Percentiles rank a stretch among this genome's conserved stretches.
These are phyloP conservation scores for Palythoa caribaeorum DNA, from an alignment of 92 coral and sea anemone species.

Conservation along the genomic window DNA sequence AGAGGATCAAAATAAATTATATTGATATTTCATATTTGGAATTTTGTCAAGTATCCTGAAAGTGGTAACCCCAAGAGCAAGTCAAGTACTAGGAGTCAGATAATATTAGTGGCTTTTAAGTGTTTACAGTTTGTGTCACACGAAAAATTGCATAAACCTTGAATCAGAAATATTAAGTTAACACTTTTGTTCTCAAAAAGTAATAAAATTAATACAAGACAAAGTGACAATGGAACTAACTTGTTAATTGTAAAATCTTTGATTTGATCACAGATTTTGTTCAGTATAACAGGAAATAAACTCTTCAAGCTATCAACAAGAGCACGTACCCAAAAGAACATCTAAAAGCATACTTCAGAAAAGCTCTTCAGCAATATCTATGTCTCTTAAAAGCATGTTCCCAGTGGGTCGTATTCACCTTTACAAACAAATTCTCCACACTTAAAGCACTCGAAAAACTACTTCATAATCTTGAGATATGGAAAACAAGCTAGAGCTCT, in stretches of 20 bases:
- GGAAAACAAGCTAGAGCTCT: neutral
- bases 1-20: conserved; percentile 14
- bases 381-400: neutral
- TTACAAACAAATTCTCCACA: conserved; percentile 54
- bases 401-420: conserved; percentile 14
- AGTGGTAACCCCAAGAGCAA: neutral
- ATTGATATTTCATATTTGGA: conserved; percentile 7
- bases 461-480: neutral
- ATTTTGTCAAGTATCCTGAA: neutral
- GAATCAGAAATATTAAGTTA: neutral
- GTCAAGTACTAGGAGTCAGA: neutral
- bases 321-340: neutral
- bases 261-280: neutral
- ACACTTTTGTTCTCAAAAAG: neutral
- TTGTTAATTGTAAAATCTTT: neutral
- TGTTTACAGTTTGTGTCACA: neutral
- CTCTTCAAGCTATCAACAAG: neutral
- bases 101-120: neutral
- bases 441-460: conserved; percentile 5
- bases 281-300: conserved; percentile 17
- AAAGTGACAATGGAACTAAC: too few species aligned
- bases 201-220: neutral
- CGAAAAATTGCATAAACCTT: neutral
- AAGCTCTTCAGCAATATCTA: conserved; percentile 8
- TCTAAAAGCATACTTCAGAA: conserved; percentile 5